Base-by-base conservation (phyloP, 1,140 invertebrate genomes). In the Sitobion miscanthi region DNA sequence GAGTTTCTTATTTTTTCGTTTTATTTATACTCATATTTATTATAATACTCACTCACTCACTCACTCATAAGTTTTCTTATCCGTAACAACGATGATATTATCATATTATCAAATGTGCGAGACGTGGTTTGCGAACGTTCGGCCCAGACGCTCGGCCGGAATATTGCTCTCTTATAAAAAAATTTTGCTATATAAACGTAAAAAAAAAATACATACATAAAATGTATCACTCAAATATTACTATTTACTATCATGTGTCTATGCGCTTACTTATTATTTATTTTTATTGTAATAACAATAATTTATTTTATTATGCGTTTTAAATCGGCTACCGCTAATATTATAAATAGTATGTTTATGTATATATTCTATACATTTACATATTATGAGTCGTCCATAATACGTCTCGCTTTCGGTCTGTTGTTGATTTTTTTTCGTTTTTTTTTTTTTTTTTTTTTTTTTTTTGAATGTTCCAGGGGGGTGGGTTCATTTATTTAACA, bases 291-390 rank as follows among this genome's bases (percentile, higher is more conserved):
- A 62, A 90, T 69, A 90, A 90, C 57, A 90, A 90, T 47, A 47
- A 69, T 90, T 90, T 90, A 90, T 90, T 69, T 90, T 90, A 90
- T 62, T 62, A 90, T 90, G 89, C 89, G 38, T 90, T 90, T 69
- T 69, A 90, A 62, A 90, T 69, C 89, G 25, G 49, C 57, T 62
- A 69, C 35, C 30, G 89, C 57, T 69, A 69, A 90, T 57, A 90
- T 90, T 45, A 69, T 90, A 47, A n/a, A 52, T 30, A 77, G n/a
- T n/a, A 77, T 77, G 62, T 77, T 17, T 35, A 77, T 77, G 62
- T 90, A 89, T 62, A 42, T 87, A 87, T 42, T 54, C 42, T 89
- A 25, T 57, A 89, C 54, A 54, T 57, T 23, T 89, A 89, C 38
- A 38, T 57, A 89, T 57, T 89, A 57, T 38, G 52, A 90, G 89